Percentiles rank a stretch among this genome's conserved stretches.
phyloP scores from a whole-genome alignment of 1,140 invertebrate species.

The Leptinotarsa defecta region DNA sequence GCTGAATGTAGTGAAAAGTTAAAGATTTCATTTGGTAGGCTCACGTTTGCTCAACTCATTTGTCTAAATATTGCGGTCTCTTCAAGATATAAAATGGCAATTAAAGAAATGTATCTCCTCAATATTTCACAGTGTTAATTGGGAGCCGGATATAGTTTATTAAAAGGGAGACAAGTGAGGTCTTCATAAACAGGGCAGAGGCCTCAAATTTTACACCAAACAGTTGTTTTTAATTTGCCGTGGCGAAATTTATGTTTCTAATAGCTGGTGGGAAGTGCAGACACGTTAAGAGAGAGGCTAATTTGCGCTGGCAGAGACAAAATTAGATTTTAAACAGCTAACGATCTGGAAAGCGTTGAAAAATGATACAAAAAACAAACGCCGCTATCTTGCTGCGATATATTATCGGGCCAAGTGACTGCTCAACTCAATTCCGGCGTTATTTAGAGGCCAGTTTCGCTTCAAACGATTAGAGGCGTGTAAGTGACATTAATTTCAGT shows the following conservation, averaged over 20 bases:
- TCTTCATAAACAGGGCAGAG: constrained; percentile 33
- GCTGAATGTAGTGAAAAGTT: too few species aligned
- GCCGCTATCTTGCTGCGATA: constrained; percentile 41
- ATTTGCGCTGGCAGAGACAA: constrained; percentile 52
- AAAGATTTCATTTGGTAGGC: too few species aligned
- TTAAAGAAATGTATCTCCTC: constrained; percentile 10
- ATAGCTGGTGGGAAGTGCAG: constrained; percentile 49
- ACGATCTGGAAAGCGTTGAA: constrained; percentile 52
- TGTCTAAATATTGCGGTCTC: too few species aligned
- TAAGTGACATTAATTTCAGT: constrained; percentile 46
- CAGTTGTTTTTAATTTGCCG: constrained; percentile 57
- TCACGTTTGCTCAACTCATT: too few species aligned
- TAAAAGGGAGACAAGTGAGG: constrained; percentile 34
- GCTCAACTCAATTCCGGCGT: constrained; percentile 1
- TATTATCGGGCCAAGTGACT: constrained; percentile 39
- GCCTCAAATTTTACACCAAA: constrained; percentile 47
- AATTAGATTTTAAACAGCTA: constrained; percentile 56
- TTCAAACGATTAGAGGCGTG: constrained; percentile 42
- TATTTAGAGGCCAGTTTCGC: constrained; percentile 25
- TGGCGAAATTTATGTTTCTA: constrained; percentile 52
- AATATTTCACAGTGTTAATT: constrained; percentile 33
- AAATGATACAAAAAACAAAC: constrained; percentile 50
- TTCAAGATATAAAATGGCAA: background rate
- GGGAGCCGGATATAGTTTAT: constrained; percentile 39
- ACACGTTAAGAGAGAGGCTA: constrained; percentile 50